Conservation (phyloP, 2,888 invertebrate genomes). For the Agriopis leucophaearia region DNA sequence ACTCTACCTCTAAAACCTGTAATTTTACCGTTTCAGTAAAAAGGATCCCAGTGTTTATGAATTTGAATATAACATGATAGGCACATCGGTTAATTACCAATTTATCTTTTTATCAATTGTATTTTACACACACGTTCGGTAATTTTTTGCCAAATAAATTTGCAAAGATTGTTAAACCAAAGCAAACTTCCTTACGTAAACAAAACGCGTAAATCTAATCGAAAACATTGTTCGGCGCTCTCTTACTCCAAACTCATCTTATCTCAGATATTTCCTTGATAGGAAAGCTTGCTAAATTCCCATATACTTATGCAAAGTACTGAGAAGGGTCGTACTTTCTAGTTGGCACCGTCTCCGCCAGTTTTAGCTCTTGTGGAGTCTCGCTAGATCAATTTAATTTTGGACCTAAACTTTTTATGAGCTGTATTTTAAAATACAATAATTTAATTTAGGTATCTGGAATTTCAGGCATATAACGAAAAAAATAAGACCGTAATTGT, state of each 20-base stretch:
- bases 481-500: too few species aligned
- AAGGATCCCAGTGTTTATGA: too few species aligned
- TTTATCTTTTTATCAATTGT: neutral
- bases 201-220: slow-evolving; percentile 43
- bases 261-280: slow-evolving; percentile 37
- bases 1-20: too few species aligned
- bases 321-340: slow-evolving; percentile 28
- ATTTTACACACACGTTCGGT: neutral
- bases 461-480: too few species aligned
- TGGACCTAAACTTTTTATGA: too few species aligned
- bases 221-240: slow-evolving; percentile 41
- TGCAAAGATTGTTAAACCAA: slow-evolving; percentile 14
- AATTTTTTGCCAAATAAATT: slow-evolving; percentile 12
- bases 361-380: slow-evolving; percentile 7
- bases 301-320: slow-evolving; percentile 36
- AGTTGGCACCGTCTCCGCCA: slow-evolving; percentile 14
- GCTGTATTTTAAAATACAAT: too few species aligned
- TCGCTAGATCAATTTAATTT: slow-evolving; percentile 35
- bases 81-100: too few species aligned
- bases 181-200: slow-evolving; percentile 29
- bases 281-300: slow-evolving; percentile 31
- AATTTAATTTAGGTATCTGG: too few species aligned
- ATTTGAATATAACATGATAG: too few species aligned
- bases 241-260: slow-evolving; percentile 37
- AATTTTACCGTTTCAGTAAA: too few species aligned